These are phyloP conservation scores for Micrastur ruficollis DNA, from an alignment of 2,797 vertebrate species.

Conservation along the genomic window DNA sequence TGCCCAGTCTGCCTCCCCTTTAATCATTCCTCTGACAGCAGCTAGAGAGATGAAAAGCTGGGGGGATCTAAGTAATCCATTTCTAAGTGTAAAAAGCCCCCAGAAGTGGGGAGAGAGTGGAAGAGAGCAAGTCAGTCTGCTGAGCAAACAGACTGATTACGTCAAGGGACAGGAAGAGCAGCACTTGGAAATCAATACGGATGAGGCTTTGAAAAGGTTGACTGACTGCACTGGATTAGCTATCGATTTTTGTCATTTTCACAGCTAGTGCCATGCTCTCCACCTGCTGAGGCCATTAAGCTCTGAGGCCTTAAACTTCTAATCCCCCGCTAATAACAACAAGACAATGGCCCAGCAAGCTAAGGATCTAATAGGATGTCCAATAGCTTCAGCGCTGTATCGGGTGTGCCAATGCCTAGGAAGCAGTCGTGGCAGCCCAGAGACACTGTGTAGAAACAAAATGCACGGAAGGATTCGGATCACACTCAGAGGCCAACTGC, in stretches of 20 bases:
- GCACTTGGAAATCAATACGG: slow-evolving; percentile 72
- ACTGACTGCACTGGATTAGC: slow-evolving; percentile 78
- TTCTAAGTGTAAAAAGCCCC: slow-evolving; percentile 34
- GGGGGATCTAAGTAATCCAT: slow-evolving; percentile 57
- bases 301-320: slow-evolving; percentile 61
- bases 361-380: slow-evolving; percentile 8
- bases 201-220: slow-evolving; percentile 78
- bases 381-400: not conserved
- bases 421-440: not conserved
- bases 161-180: slow-evolving; percentile 72
- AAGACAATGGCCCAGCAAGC: slow-evolving; percentile 40
- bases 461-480: not conserved
- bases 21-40: slow-evolving; percentile 26
- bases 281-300: slow-evolving; percentile 67
- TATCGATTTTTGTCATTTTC: slow-evolving; percentile 79
- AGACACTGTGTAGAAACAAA: not conserved
- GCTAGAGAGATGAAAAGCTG: slow-evolving; percentile 26
- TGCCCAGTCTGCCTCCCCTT: slow-evolving; percentile 4
- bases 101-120: not conserved
- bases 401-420: not conserved
- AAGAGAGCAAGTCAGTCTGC: not conserved
- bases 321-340: slow-evolving; percentile 63
- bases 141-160: slow-evolving; percentile 73
- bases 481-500: not conserved
- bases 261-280: slow-evolving; percentile 65